phyloP scores from a whole-genome alignment of 1,140 invertebrate species.

The Latrodectus geometricus region DNA sequence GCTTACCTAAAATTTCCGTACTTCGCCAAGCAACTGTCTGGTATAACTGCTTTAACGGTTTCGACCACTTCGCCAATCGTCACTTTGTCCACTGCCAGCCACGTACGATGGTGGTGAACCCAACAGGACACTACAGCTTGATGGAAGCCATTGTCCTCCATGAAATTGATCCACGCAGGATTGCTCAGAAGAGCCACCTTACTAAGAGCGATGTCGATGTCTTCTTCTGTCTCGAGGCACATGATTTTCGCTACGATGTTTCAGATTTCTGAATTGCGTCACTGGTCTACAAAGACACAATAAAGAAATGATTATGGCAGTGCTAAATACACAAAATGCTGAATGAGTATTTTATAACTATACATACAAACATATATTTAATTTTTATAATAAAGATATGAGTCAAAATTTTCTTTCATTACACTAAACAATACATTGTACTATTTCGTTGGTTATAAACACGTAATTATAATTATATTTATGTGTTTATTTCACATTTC shows the following conservation, averaged over 20 bases:
- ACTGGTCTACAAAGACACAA: too few species aligned
- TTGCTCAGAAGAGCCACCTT: conserved; percentile 11
- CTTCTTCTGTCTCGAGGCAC: not conserved
- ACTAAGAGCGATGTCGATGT: not conserved
- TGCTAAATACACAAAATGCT: too few species aligned
- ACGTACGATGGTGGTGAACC: conserved; percentile 14
- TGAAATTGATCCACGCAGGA: conserved; percentile 6
- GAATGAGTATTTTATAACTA: too few species aligned
- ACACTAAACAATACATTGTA: too few species aligned
- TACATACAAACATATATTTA: too few species aligned
- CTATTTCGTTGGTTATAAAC: too few species aligned
- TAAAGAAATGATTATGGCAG: too few species aligned
- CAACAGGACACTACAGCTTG: not conserved
- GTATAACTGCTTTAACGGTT: conserved; percentile 35
- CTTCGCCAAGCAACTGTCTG: conserved; percentile 7
- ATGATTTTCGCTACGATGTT: not conserved
- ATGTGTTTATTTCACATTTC: too few species aligned
- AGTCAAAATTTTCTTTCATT: too few species aligned
- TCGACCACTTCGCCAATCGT: conserved; percentile 20
- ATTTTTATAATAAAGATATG: too few species aligned
- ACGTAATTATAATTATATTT: too few species aligned
- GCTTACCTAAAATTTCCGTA: conserved; percentile 45
- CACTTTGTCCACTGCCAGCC: conserved; percentile 10
- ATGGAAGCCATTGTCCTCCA: not conserved
- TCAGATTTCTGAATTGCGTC: too few species aligned